Conservation (phyloP, 2,797 vertebrate species). For the Argyrosomus regius region DNA sequence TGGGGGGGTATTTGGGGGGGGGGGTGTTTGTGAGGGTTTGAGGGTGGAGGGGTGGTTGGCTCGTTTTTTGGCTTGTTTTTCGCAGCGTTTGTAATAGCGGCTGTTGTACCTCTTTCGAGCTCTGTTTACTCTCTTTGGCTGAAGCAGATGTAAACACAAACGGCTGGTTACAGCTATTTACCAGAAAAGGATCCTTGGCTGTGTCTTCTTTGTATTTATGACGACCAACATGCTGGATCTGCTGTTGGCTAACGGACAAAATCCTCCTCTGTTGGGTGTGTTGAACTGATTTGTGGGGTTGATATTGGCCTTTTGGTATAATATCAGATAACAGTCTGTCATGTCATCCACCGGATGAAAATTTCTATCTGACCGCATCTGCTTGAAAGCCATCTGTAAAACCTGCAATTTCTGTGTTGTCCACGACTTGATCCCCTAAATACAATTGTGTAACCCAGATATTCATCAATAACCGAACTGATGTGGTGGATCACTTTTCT, state of each 20-base stretch:
- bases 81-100: constrained; percentile 49
- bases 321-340: not conserved
- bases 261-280: constrained; percentile 18
- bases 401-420: not conserved
- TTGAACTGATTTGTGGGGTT: not conserved
- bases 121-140: constrained; percentile 77
- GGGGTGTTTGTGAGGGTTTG: constrained; percentile 2
- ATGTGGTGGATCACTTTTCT: not conserved
- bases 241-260: constrained; percentile 50
- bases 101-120: constrained; percentile 73
- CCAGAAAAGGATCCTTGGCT: constrained; percentile 59
- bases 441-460: not conserved
- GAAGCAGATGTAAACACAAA: constrained; percentile 75
- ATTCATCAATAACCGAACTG: not conserved
- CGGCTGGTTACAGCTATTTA: constrained; percentile 68
- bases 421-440: not conserved
- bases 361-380: constrained; percentile 12
- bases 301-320: constrained; percentile 9
- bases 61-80: constrained; percentile 52
- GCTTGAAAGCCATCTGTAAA: not conserved
- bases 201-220: constrained; percentile 65
- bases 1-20: constrained; percentile 14
- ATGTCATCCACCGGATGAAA: constrained; percentile 8
- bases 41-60: constrained; percentile 30
- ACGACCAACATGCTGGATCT: constrained; percentile 54